Evolutionary conservation across 2,888 invertebrate species (phyloP), one percentile per base, ranked within the genome.

Genomic region (Cheilosia pagana): DNA sequence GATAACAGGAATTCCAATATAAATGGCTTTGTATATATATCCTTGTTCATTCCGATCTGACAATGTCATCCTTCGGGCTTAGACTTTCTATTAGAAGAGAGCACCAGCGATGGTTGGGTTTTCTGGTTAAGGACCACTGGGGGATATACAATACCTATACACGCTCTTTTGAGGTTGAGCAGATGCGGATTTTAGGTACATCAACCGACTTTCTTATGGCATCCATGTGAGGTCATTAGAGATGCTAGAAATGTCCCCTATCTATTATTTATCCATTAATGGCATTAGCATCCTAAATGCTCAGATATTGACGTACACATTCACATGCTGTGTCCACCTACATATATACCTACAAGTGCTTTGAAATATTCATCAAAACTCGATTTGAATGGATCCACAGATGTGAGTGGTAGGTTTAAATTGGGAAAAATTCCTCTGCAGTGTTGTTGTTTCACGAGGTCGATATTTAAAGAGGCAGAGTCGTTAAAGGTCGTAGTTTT

Each of bases 231-330:
- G 60, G 75, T 76, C 81, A 81, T 85, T 85, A 81, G 65, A 68
- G 65, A 85, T 85, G 65, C 75, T 75, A 65, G 79, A 85, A 79
- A 85, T 85, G 79, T 85, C 81, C 52, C 60, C 75, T 75, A 81
- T 85, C 70, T 75, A 75, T 85, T 85, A 85, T 85, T 85, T 81
- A 85, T 76, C 71, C 76, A 81, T 81, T 85, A 85, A 85, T 85
- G 85, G 85, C 75, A 75, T 85, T 71, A 75, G 60, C 35, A 71
- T 75, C 23, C 67, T 57, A 67, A 67, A 72, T 79, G 67, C 53
- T 59, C n/a, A 7, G n/a, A 50, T 7, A 21, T 10, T 8, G 12
- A 8, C 14, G 28, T 39, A 7, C 21, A 50, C 35, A 28, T 8
- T 28, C 28, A 28, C 28, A 28, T 28, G 8, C 14, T 8, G n/a